Evolutionary conservation across 2,888 invertebrate species (phyloP), one percentile per base, ranked within the genome.

Genomic region (Trypoxylon attenuatum): DNA sequence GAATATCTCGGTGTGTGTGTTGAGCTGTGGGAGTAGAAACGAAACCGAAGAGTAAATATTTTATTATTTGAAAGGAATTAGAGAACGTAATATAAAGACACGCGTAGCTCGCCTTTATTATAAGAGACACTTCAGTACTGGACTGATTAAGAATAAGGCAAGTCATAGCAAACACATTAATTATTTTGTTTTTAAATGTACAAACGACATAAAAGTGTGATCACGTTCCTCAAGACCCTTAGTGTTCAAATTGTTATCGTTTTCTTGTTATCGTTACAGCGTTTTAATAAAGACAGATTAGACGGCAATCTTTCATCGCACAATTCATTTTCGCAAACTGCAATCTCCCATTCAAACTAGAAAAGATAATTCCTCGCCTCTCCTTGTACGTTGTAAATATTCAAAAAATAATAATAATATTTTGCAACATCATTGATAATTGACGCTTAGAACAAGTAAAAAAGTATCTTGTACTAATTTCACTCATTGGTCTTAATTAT

Each of bases 231-330:
- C 53, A 57, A 74, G 72, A 71, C 68, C 77, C 72, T 73, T 79
- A 77, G 80, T 82, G 82, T 82, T 82, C 80, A 79, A 79, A 78
- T 82, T 82, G 82, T 84, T 83, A 82, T 79, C 63, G 75, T 76
- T 77, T 79, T 76, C 80, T 82, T 81, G 82, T 84, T 84, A 82
- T 80, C 76, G 80, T 84, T 84, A 73, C 77, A 76, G 62, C 72
- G 73, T 83, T 83, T 81, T 80, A 82, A 83, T 80, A 76, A 80
- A 82, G 78, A 77, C 80, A 75, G 71, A 50, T 74, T 80, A 80
- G 73, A 67, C 51, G 61, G 62, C 49, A 41, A 41, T 56, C 16
- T 46, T 51, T 51, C 46, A 6, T 23, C 66, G 54, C 53, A 51
- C 59, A 25, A 51, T 52, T 41, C 27, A 50, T 39, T 65, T 46